Evolutionary conservation across 2,797 vertebrate species (phyloP), one percentile per base, ranked within the genome.

Genomic region (Pseudochaenichthys georgianus): DNA sequence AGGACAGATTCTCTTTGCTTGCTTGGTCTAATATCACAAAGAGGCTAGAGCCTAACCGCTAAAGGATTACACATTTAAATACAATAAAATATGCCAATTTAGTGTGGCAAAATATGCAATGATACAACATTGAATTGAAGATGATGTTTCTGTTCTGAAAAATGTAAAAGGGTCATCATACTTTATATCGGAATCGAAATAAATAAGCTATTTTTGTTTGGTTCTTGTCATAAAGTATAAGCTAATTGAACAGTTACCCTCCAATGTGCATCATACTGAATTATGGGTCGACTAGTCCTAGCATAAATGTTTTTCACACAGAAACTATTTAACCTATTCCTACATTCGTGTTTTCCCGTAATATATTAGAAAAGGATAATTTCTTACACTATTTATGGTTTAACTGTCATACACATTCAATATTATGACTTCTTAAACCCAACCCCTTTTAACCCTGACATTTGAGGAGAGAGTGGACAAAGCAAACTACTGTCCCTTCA

Each of bases 401-500:
- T 41, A 38, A 4, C 34, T 23, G 11, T 13, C 17, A 57, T 41
- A 41, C 2, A 5, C 13, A 46, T 55, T 17, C 3, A 10, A 50
- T 11, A 61, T 19, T 15, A 1, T 7, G 50, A 2, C 13, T 2
- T 1, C 55, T 47, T 42, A 23, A 46, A 46, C 15, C n/a, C 4
- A 12, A 28, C 4, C 13, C 21, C 13, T 5, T 28, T 50, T 42
- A 34, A 4, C 19, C 67, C 34, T 17, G 45, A 63, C 45, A 66
- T 11, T 15, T 5, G 34, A 61, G 60, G 47, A 54, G 59, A 68
- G 71, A 73, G 60, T 64, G 59, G 47, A 70, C 63, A 55, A 57
- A 52, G 64, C 54, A 47, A 55, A 70, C 58, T n/a, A 31, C 69
- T 60, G 71, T 73, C 75, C 45, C 61, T 79, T 76, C 63, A 77